phyloP scores from a whole-genome alignment of 30 jellyfish, hydroid and myxozoan genomes.

The Cassiopea xamachana region DNA sequence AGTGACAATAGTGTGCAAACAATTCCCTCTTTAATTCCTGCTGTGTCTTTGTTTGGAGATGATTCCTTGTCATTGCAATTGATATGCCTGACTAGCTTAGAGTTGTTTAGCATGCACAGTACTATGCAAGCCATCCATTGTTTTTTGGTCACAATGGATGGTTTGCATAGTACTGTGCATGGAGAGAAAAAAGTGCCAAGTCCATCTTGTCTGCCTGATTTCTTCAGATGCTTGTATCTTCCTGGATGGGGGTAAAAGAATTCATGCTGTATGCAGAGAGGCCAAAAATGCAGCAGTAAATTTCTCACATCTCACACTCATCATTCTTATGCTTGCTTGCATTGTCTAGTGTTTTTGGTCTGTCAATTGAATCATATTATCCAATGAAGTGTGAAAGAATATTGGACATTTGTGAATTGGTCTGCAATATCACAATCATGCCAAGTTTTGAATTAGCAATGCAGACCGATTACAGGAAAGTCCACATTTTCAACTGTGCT shows the following conservation, averaged over 20 bases:
- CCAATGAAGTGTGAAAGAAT: no score
- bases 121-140: no score
- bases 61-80: neutral
- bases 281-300: no score
- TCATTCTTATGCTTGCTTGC: no score
- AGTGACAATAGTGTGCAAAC: no score
- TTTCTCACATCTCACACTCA: no score
- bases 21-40: neutral
- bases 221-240: neutral
- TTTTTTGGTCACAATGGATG: neutral
- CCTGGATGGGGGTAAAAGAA: neutral
- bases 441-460: neutral
- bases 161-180: neutral
- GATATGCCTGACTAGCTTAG: no score
- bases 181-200: neutral
- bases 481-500: conserved; percentile 32
- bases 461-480: neutral
- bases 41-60: neutral
- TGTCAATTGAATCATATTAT: no score
- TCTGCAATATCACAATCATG: neutral
- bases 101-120: no score
- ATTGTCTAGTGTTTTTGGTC: no score
- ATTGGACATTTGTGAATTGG: neutral
- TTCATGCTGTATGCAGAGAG: no score
- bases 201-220: neutral